A percentile compares a stretch with the other conserved stretches of the same genome.
phyloP scores from a whole-genome alignment of 2,797 vertebrate genomes.

The Myiothlypis chrysogaster region DNA sequence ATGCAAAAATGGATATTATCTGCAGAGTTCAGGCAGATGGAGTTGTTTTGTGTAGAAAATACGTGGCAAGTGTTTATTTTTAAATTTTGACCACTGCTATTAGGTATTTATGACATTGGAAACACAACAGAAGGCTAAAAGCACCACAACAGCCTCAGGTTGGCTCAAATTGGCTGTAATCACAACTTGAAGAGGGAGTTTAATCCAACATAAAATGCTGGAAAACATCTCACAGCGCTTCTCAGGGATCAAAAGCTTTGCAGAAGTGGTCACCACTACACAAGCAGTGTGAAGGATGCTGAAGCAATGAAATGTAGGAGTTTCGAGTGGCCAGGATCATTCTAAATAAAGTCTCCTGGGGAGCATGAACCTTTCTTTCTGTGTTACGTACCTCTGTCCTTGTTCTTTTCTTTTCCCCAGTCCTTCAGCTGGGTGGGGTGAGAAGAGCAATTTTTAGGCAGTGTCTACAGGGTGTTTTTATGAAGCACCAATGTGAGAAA shows the following conservation, averaged over 20 bases:
- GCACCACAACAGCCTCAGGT: not conserved
- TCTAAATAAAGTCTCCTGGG: not conserved
- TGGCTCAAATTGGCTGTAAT: not conserved
- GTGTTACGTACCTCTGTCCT: not conserved
- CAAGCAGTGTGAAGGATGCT: not conserved
- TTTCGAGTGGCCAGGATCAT: not conserved
- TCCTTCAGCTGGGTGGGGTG: slow-evolving; percentile 26
- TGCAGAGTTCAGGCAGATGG: not conserved
- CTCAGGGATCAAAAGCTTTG: not conserved
- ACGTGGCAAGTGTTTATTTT: not conserved
- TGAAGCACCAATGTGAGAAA: slow-evolving; percentile 25
- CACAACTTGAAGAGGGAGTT: not conserved
- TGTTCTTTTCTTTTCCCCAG: not conserved
- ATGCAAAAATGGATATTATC: not conserved
- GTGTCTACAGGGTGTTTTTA: not conserved
- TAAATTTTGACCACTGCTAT: not conserved
- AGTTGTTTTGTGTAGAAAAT: not conserved
- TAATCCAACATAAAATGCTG: not conserved
- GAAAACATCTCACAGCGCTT: not conserved
- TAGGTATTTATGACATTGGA: slow-evolving; percentile 2
- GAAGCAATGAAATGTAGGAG: not conserved
- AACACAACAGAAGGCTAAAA: not conserved
- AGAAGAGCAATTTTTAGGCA: not conserved
- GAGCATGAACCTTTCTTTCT: not conserved
- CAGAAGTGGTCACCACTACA: not conserved